Percentiles rank a stretch among this genome's conserved stretches.
Conservation (phyloP, 2,888 invertebrate species). For the Tenthredo mesomela region DNA sequence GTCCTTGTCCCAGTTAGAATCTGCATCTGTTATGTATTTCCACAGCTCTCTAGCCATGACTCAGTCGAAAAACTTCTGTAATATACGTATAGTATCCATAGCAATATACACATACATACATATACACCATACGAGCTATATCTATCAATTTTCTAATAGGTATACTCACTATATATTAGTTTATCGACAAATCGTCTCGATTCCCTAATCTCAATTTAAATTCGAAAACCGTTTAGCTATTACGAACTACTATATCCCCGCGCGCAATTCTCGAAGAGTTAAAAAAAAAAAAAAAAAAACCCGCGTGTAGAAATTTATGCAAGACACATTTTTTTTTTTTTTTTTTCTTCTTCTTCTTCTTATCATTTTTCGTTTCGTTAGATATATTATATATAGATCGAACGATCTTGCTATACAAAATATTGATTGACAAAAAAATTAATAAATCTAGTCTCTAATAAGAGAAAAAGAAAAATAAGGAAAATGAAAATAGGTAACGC, state of each 20-base stretch:
- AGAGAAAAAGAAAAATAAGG: background rate
- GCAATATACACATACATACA: no score
- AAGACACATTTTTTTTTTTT: background rate
- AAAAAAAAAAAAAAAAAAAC: no score
- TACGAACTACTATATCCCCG: background rate
- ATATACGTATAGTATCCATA: background rate
- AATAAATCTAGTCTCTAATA: background rate
- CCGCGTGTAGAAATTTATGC: background rate
- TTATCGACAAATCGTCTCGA: background rate
- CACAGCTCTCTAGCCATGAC: slow-evolving; percentile 9
- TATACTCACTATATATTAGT: background rate
- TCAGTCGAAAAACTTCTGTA: slow-evolving; percentile 3
- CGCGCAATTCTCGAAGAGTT: no score
- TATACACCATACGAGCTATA: background rate
- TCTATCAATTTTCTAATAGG: background rate
- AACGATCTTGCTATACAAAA: background rate
- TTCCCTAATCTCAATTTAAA: no score
- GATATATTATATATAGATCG: background rate
- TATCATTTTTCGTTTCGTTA: background rate
- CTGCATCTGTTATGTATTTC: slow-evolving; percentile 21
- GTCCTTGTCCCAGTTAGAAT: slow-evolving; percentile 43
- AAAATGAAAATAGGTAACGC: background rate
- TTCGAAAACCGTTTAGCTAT: background rate
- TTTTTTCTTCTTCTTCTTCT: no score
- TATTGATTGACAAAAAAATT: background rate